These are phyloP conservation scores for Terebella lapidaria DNA, from an alignment of 2,888 invertebrate genomes.

Conservation along the genomic window DNA sequence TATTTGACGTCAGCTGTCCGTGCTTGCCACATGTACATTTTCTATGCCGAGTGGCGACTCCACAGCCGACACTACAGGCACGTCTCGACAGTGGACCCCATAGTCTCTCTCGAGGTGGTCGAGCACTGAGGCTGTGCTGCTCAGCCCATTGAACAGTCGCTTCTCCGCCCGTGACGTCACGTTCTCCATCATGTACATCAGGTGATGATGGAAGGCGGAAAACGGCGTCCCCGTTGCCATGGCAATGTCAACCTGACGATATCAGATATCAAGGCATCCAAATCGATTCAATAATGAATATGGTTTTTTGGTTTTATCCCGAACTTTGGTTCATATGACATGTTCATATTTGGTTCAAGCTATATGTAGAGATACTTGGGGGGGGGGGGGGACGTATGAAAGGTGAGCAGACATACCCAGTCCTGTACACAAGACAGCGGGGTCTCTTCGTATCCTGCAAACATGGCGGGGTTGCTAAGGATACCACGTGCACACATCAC, in stretches of 20 bases:
- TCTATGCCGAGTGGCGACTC: no score
- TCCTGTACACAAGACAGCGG: constrained; percentile 72
- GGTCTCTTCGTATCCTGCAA: constrained; percentile 67
- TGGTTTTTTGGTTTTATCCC: background rate
- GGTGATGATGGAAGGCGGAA: constrained; percentile 88
- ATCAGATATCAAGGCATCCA: constrained; percentile 3
- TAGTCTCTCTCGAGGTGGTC: constrained; percentile 22
- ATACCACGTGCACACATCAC: constrained; percentile 91
- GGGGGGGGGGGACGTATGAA: no score
- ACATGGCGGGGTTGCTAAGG: constrained; percentile 85
- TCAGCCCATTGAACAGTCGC: constrained; percentile 65
- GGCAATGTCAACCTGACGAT: constrained; percentile 54
- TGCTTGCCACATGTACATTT: no score
- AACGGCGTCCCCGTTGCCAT: constrained; percentile 67
- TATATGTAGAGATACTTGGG: no score
- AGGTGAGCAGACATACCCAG: no score
- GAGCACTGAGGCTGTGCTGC: constrained; percentile 22
- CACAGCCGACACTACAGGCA: no score
- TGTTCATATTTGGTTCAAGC: no score
- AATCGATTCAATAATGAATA: background rate
- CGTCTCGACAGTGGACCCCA: background rate
- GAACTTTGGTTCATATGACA: background rate
- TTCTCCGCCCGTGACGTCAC: constrained; percentile 69
- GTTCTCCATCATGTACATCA: constrained; percentile 91
- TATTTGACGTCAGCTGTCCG: no score